Conservation (phyloP, 2,113 vertebrate species). For the Etia nguti region DNA sequence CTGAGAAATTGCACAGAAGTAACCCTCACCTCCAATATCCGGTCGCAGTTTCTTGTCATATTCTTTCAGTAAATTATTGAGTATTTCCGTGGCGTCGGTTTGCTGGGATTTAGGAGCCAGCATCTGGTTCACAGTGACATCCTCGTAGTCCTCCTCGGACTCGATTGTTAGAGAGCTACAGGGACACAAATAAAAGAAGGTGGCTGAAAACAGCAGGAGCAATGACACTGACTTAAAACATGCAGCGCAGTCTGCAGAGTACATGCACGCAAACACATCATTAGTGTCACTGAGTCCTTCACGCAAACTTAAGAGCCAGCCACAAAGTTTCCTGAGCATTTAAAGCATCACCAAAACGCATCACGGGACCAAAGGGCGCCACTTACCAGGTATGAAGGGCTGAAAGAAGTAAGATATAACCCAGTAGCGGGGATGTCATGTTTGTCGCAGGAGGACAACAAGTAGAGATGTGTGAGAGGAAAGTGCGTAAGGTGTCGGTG, state of each 20-base stretch:
- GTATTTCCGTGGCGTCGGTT: constrained; percentile 86
- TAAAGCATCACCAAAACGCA: not conserved
- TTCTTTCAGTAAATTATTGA: constrained; percentile 89
- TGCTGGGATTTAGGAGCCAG: constrained; percentile 86
- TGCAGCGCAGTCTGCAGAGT: not conserved
- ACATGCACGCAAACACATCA: not conserved
- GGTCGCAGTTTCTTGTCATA: constrained; percentile 94
- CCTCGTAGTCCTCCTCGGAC: constrained; percentile 86
- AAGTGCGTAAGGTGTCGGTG: constrained; percentile 11
- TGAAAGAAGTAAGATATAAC: constrained; percentile 77
- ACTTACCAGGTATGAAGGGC: constrained; percentile 85
- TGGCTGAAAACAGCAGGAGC: not conserved
- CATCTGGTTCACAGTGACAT: constrained; percentile 84
- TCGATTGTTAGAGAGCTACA: constrained; percentile 77
- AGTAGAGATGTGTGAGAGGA: constrained; percentile 31
- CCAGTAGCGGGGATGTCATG: constrained; percentile 80
- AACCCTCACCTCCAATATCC: constrained; percentile 86
- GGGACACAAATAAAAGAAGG: constrained; percentile 5
- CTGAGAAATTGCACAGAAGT: not conserved
- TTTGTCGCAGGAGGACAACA: constrained; percentile 57
- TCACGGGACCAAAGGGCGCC: not conserved
- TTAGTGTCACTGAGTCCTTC: not conserved
- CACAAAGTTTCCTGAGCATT: not conserved
- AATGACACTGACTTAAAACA: not conserved
- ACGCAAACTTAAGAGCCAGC: not conserved